Base-by-base conservation (phyloP, 2,797 vertebrate genomes). In the Brachymystax lenok region DNA sequence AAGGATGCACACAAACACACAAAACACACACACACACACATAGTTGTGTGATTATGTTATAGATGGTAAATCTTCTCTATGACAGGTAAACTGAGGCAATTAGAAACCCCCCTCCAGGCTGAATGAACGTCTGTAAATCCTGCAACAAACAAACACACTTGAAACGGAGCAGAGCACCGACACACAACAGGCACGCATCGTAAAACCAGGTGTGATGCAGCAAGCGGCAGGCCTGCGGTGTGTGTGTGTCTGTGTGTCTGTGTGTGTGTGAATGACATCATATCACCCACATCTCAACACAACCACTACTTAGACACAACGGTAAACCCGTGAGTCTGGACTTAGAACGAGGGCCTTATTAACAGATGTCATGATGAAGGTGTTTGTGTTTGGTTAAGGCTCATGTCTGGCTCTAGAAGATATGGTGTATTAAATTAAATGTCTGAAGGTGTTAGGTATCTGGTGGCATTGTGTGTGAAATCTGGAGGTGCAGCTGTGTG, bases 71-170 rank as follows among this genome's bases (percentile, higher is more conserved):
- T 92, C 82, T 82, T 83, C 51, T 21, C 76, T 70, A 83, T 85
- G 84, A 88, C 83, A 90, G 82, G 78, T 83, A 89, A 87, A 88
- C 78, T 74, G 76, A 79, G 79, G 79, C 85, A 88, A 86, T 85
- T 91, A 86, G 83, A 90, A 91, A 88, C 84, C 86, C 73, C 88
- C 81, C 89, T 82, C 78, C 85, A 86, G 86, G 83, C 71, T 8
- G 21, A 90, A 91, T 86, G 85, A 88, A 80, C 59, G 13, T 10
- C 74, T 77, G 85, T 91, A 91, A 92, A 91, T 90, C 90, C 90
- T 40, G 77, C 35, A 71, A 73, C 73, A 74, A 6, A 77, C 69
- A 80, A 77, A 80, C 73, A 80, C 66, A 82, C 4, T 63, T 24
- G 59, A 17, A 63, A 12, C 5, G 8, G 17, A 56, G 52, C 12